Conservation (phyloP, 2,113 vertebrate species). For the Mirza zaza region DNA sequence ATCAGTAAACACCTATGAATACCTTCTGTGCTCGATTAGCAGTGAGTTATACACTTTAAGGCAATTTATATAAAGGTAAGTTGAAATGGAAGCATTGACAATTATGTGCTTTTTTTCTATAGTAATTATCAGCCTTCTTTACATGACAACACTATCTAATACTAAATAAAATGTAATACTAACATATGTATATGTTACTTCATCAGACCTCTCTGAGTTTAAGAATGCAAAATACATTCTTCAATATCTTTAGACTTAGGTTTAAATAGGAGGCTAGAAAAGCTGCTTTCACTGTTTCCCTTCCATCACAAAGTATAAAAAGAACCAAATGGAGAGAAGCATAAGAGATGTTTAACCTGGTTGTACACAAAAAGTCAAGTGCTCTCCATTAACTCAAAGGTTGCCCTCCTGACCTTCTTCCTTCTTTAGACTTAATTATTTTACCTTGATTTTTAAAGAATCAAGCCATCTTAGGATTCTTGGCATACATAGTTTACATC, state of each 20-base stretch:
- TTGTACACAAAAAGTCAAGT: neutral
- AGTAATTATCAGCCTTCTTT: slow-evolving; percentile 1
- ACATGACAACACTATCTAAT: neutral
- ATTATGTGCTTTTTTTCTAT: neutral
- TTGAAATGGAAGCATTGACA: neutral
- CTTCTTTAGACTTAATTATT: neutral
- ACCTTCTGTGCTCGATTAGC: neutral
- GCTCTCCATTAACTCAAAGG: neutral
- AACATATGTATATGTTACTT: neutral
- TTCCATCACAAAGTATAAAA: neutral
- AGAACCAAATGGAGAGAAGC: neutral
- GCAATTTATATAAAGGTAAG: neutral
- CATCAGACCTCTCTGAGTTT: neutral
- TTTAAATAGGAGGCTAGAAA: neutral
- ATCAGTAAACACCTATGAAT: neutral
- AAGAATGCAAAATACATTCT: neutral
- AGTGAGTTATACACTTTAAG: neutral
- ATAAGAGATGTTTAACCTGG: neutral
- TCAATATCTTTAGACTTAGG: neutral
- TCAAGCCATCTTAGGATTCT: neutral
- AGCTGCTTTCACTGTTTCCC: neutral
- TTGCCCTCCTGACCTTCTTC: neutral
- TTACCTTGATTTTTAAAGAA: neutral
- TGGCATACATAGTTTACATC: neutral
- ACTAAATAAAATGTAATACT: too few species aligned